Evolutionary conservation across 2,797 vertebrate genomes (phyloP), one percentile per base, ranked within the genome.

Genomic region (Australoheros facetus): DNA sequence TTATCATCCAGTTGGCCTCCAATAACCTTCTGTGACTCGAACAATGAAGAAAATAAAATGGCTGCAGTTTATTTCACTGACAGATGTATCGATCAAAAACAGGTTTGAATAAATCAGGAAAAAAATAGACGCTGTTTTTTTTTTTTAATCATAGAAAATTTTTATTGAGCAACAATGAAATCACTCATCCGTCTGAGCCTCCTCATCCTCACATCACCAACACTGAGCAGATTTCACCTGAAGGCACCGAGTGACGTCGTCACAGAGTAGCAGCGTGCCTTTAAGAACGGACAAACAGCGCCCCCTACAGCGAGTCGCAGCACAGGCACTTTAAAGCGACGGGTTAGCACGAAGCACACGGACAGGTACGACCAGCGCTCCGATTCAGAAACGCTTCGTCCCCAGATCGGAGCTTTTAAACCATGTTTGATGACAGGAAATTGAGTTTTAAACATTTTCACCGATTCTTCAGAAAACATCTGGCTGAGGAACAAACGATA

Each of bases 121-220:
- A 5, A 7, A 45, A 26, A 2, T 0, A 23, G 8, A 7, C 26
- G 1, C 28, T 12, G 16, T 51, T 1, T 16, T 13, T 73, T 71
- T 71, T 23, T 23, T 11, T n/a, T 9, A 83, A 34, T 86, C 77
- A 88, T 93, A 92, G 80, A 91, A 94, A 93, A 86, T 79, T 76
- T 94, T 94, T 95, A 95, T 93, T 94, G 77, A 90, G 12, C 56
- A 86, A 90, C 81, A 89, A 84, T 64, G 28, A 78, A 79, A 73
- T 32, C 14, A 4, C 82, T 83, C 77, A 42, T 82, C 39, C 7
- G 16, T 73, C 54, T 21, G 39, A 57, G 55, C 39, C 32, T 57
- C 56, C 39, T 64, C 71, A 34, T 54, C 10, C 28, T 56, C 57
- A 57, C 23, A 4, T 57, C 21, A 42, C 5, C 42, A 4, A 16